phyloP scores from a whole-genome alignment of 2,113 vertebrate genomes.

The Silurus glanis region DNA sequence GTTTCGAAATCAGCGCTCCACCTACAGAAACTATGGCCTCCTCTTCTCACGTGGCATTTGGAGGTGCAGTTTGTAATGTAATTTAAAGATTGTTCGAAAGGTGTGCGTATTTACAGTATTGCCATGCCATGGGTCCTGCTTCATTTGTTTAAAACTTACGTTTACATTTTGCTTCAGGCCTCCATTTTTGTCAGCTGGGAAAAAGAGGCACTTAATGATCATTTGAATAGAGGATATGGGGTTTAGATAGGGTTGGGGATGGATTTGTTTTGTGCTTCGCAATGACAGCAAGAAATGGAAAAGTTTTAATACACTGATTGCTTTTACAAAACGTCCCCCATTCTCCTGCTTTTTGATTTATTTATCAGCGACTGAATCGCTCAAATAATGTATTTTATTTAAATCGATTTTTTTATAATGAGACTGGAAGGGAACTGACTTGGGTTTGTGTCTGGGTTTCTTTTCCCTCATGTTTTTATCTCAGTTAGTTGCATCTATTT shows the following conservation, averaged over 20 bases:
- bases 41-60: background rate
- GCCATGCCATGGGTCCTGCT: background rate
- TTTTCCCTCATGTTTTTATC: background rate
- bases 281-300: background rate
- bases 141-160: background rate
- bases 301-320: background rate
- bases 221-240: background rate
- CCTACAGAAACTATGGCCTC: background rate
- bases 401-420: background rate
- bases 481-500: background rate
- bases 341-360: background rate
- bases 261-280: background rate
- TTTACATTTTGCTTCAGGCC: background rate
- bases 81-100: background rate
- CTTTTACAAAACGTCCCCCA: background rate
- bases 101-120: background rate
- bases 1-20: background rate
- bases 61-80: background rate
- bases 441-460: background rate
- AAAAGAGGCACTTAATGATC: background rate
- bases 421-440: background rate
- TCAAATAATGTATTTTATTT: background rate
- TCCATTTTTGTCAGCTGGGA: background rate
- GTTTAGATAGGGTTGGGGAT: background rate
- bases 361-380: background rate